Evolutionary conservation across 1,140 invertebrate genomes (phyloP), one percentile per base, ranked within the genome.

Genomic region (Scaptodrosophila lebanonensis): DNA sequence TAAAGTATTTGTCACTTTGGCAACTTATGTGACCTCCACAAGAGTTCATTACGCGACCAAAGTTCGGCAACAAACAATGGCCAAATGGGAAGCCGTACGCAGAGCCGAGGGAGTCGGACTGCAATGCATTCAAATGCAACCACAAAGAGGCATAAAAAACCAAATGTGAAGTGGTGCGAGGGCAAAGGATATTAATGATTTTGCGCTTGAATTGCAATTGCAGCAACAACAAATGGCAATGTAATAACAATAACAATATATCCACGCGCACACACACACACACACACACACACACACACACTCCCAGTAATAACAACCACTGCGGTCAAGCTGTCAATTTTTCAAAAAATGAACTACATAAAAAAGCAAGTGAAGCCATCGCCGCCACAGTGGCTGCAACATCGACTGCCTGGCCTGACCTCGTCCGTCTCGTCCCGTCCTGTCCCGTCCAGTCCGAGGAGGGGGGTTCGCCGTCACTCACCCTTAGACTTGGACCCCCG

Each of bases 181-280:
- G 52, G 57, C 60, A 63, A 68, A 79, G 71, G 68, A 85, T 85
- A 85, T 85, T 85, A 85, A 85, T 85, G 83, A 85, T 85, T 85
- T 85, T 73, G 69, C 83, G 76, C 83, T 77, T 85, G 63, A 85
- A 85, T 77, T 83, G 76, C 54, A 75, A 82, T 68, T 68, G 67
- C 70, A 79, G 64, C 49, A 50, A 58, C 63, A 58, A 63, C 38
- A 50, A 40, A 47, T 30, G 30, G 58, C 52, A 49, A 57, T 79
- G 73, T 70, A 75, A 70, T 73, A 79, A 83, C 53, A 68, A 68
- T 68, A 63, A 67, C 68, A 84, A 72, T 79, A 79, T 68, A 75
- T 73, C 58, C 59, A 68, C 32, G 44, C 20, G 25, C 33, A 49
- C 33, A 66, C 42, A 52, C 18, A 30, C 49, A 51, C 29, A 56